Conservation (phyloP, 2,797 vertebrate genomes). For the Sardinella longiceps region DNA sequence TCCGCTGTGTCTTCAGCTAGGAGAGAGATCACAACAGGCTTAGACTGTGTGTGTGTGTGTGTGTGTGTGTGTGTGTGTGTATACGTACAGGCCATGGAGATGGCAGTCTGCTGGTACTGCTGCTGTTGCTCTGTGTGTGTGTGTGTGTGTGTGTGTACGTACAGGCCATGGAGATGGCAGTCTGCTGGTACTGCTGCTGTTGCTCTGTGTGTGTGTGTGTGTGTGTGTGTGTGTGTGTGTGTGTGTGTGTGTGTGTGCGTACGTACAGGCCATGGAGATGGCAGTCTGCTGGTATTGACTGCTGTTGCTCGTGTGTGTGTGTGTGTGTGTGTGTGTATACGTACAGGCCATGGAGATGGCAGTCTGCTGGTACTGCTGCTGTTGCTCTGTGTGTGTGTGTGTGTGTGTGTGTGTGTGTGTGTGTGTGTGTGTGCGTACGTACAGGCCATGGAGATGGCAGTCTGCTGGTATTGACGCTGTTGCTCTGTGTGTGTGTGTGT, state of each 20-base stretch:
- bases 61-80: not conserved
- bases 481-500: too few species aligned
- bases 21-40: not conserved
- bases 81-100: slow-evolving; percentile 77
- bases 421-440: not conserved
- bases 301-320: slow-evolving; percentile 72
- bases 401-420: not conserved
- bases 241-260: not conserved
- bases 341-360: slow-evolving; percentile 72
- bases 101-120: slow-evolving; percentile 77
- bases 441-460: too few species aligned
- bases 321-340: slow-evolving; percentile 14
- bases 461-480: too few species aligned
- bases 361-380: slow-evolving; percentile 80
- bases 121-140: slow-evolving; percentile 70
- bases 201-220: slow-evolving; percentile 64
- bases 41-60: not conserved
- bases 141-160: slow-evolving; percentile 38
- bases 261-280: slow-evolving; percentile 77
- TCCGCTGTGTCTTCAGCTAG: not conserved
- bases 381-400: too few species aligned
- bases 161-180: slow-evolving; percentile 73
- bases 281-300: slow-evolving; percentile 79
- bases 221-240: not conserved
- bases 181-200: slow-evolving; percentile 55